A percentile compares a stretch with the other conserved stretches of the same genome.
These are phyloP conservation scores for Dendroctonus valens DNA, from an alignment of 1,140 invertebrate genomes.

Conservation along the genomic window DNA sequence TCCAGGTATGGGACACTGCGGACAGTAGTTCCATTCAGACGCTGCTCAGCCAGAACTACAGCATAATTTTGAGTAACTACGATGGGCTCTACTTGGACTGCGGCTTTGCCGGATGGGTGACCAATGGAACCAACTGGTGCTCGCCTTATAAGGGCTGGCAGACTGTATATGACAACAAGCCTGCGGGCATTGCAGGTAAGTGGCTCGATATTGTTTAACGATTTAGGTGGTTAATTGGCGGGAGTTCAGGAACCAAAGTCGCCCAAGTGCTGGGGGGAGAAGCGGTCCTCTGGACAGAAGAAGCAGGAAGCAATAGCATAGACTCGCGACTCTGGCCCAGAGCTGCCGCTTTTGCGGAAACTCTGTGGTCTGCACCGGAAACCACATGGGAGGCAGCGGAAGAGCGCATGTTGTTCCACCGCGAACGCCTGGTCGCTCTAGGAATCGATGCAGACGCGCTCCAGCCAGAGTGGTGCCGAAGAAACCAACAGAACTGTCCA, in stretches of 20 bases:
- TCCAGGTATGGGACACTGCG: constrained; percentile 75
- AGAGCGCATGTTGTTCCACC: constrained; percentile 64
- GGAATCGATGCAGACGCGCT: constrained; percentile 67
- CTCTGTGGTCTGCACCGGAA: constrained; percentile 69
- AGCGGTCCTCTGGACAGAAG: constrained; percentile 77
- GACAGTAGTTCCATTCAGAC: constrained; percentile 60
- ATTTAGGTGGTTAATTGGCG: not conserved
- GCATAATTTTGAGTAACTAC: constrained; percentile 77
- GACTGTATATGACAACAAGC: constrained; percentile 73
- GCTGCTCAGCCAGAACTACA: constrained; percentile 66
- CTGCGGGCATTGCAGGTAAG: constrained; percentile 54
- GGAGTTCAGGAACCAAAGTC: constrained; percentile 8
- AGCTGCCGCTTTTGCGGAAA: constrained; percentile 73
- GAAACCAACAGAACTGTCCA: constrained; percentile 69
- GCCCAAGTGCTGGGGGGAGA: constrained; percentile 62
- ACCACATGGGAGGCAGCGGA: constrained; percentile 62
- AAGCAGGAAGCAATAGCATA: constrained; percentile 62
- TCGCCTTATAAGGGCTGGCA: constrained; percentile 85
- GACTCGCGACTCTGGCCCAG: constrained; percentile 74
- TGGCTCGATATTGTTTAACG: constrained; percentile 2
- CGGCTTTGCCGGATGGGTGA: constrained; percentile 64
- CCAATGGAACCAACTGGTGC: constrained; percentile 75
- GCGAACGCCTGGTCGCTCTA: constrained; percentile 65
- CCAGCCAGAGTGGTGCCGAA: constrained; percentile 76
- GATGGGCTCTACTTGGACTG: constrained; percentile 81